phyloP scores from a whole-genome alignment of 2,113 vertebrate species.

The Egretta garzetta region DNA sequence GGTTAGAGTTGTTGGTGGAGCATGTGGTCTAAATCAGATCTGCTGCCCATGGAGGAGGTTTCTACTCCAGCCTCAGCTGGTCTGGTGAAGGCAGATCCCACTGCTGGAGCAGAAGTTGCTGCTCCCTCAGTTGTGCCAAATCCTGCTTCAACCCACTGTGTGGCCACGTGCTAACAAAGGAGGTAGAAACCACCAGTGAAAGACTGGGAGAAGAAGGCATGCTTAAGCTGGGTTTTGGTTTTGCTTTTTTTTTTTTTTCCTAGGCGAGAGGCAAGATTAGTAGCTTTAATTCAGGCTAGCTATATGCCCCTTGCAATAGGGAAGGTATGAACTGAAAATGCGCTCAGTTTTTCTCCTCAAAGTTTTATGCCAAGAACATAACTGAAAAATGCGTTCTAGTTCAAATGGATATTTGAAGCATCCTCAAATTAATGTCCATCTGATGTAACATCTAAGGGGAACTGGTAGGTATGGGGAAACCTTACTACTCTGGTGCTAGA shows the following conservation, averaged over 20 bases:
- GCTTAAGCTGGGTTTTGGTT: neutral
- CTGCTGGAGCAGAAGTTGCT: neutral
- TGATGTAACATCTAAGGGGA: neutral
- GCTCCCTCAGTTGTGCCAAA: neutral
- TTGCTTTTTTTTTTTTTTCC: neutral
- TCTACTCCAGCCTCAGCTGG: neutral
- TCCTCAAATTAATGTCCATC: neutral
- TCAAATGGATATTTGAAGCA: neutral
- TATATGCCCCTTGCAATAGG: neutral
- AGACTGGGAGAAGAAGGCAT: neutral
- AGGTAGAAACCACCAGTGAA: neutral
- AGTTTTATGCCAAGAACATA: neutral
- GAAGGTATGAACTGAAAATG: neutral
- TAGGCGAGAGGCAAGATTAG: neutral
- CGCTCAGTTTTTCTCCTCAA: neutral
- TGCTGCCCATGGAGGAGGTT: neutral
- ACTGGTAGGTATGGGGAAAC: neutral
- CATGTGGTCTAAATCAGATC: neutral
- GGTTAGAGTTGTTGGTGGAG: neutral
- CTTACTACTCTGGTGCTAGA: neutral
- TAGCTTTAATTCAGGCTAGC: neutral
- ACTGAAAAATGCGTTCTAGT: neutral
- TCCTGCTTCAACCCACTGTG: neutral
- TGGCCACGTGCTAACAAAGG: fast-evolving
- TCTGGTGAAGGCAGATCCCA: neutral